Conservation (phyloP, 2,797 vertebrate species). For the Crax fasciolata region DNA sequence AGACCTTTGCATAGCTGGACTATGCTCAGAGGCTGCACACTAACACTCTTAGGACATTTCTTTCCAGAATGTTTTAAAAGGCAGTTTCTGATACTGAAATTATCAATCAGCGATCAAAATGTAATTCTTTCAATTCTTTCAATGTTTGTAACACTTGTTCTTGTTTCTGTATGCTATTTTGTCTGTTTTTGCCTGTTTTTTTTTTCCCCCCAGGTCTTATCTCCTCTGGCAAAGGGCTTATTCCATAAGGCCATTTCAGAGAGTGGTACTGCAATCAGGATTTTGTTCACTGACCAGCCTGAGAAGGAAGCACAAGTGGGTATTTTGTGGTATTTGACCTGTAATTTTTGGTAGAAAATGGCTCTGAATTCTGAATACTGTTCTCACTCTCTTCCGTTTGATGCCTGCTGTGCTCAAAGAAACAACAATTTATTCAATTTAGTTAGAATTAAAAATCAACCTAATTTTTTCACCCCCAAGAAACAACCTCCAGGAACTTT, state of each 20-base stretch:
- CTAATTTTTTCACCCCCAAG: fast-evolving
- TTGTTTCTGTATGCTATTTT: not conserved
- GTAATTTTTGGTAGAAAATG: not conserved
- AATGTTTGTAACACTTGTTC: not conserved
- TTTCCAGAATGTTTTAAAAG: not conserved
- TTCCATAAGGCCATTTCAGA: conserved; percentile 91
- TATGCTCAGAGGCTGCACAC: not conserved
- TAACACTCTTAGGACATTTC: not conserved
- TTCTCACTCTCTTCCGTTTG: not conserved
- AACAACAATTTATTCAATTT: not conserved
- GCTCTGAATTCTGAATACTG: not conserved
- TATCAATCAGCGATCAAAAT: not conserved
- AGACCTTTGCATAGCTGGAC: not conserved
- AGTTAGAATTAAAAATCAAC: not conserved
- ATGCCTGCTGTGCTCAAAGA: not conserved
- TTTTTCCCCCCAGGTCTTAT: conserved; percentile 82
- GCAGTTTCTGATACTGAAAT: not conserved
- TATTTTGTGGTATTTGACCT: not conserved
- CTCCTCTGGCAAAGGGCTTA: conserved; percentile 85
- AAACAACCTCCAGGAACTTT: not conserved
- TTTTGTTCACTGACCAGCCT: not conserved
- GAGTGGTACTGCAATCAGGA: conserved; percentile 82
- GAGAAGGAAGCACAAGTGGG: conserved; percentile 43
- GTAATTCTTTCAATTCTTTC: no score
- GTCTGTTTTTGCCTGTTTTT: not conserved